Percentiles rank a stretch among this genome's conserved stretches.
Conservation (phyloP, 2,888 invertebrate species). For the Eupithecia dodoneata region DNA sequence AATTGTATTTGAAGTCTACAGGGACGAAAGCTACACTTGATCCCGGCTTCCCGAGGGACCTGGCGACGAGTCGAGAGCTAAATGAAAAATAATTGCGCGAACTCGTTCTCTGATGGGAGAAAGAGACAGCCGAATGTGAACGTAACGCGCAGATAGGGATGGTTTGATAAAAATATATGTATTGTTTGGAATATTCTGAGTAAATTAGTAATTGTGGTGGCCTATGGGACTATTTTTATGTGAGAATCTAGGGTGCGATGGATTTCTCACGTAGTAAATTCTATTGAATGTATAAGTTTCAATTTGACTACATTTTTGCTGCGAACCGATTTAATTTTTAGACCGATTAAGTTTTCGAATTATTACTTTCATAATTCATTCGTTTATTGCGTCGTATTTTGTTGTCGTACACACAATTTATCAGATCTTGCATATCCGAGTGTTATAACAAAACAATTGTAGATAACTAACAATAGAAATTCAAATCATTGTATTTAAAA, state of each 20-base stretch:
- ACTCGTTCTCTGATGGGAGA: conserved; percentile 51
- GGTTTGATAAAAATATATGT: conserved; percentile 30
- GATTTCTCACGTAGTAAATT: conserved; percentile 57
- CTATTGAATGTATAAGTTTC: not conserved
- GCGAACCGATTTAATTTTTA: not conserved
- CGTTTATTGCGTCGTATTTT: not conserved
- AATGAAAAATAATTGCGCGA: conserved; percentile 81
- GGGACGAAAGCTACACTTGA: conserved; percentile 68
- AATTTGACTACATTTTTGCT: not conserved
- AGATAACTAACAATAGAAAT: not conserved
- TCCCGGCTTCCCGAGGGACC: conserved; percentile 69
- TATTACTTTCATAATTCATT: not conserved
- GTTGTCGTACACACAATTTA: not conserved
- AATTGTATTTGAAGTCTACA: conserved; percentile 66
- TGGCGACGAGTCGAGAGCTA: conserved; percentile 67
- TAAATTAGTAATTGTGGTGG: conserved; percentile 50
- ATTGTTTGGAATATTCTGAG: conserved; percentile 25
- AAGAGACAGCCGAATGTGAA: conserved; percentile 46
- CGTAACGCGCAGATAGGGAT: conserved; percentile 17
- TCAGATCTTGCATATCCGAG: not conserved
- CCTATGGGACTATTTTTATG: conserved; percentile 65
- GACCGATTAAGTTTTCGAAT: not conserved
- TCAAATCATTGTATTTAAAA: not conserved
- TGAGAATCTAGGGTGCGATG: conserved; percentile 56
- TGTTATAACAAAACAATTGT: not conserved